These are phyloP conservation scores for Drosophila colorata DNA, from an alignment of 2,888 invertebrate species.

Conservation along the genomic window DNA sequence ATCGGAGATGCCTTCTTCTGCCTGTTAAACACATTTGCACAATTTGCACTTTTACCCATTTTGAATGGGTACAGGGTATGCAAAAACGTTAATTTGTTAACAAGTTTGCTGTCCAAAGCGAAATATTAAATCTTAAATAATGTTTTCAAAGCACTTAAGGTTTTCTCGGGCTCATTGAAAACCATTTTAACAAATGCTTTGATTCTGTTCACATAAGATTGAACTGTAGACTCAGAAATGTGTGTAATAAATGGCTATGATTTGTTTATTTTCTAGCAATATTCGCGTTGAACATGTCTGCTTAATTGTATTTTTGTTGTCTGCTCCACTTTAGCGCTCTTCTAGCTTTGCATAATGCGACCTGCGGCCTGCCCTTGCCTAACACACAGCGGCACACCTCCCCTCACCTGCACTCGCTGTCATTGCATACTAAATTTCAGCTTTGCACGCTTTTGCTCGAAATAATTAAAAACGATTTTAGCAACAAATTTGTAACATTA, in stretches of 20 bases:
- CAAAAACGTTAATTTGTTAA: neutral
- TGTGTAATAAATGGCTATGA: neutral
- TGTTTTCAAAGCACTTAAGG: neutral
- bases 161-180: neutral
- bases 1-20: no score
- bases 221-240: neutral
- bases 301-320: conserved; percentile 1
- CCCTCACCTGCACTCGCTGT: neutral
- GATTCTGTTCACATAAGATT: neutral
- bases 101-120: neutral
- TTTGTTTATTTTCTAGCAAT: conserved; percentile 19
- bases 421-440: conserved; percentile 13
- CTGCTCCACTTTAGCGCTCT: conserved; percentile 41
- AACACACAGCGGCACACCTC: conserved; percentile 15
- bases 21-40: no score
- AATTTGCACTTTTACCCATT: no score
- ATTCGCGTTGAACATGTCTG: conserved; percentile 8
- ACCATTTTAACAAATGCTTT: neutral
- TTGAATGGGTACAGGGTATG: neutral
- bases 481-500: conserved; percentile 64
- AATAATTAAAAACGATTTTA: conserved; percentile 67
- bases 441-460: conserved; percentile 52
- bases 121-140: neutral
- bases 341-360: conserved; percentile 43
- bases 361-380: conserved; percentile 42